Evolutionary conservation across 2,888 invertebrate species (phyloP).

Genomic region (Barypeithes pellucidus): DNA sequence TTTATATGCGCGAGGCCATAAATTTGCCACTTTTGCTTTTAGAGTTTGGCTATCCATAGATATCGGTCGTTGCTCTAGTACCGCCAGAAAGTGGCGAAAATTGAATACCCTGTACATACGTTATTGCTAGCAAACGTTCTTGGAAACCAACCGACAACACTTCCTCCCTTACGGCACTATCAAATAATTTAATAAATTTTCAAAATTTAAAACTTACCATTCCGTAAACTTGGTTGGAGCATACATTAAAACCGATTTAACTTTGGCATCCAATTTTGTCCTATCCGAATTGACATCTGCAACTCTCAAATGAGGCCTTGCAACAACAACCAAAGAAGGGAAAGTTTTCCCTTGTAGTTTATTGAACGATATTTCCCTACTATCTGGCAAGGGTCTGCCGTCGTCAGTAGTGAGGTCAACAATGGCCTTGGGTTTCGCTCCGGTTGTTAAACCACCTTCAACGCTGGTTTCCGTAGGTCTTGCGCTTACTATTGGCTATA

Average conservation of each 20-base stretch:
- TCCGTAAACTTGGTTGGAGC: slow-evolving; percentile 90
- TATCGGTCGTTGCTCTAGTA: too few species aligned
- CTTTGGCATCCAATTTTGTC: slow-evolving; percentile 81
- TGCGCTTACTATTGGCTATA: slow-evolving; percentile 27
- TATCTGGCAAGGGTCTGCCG: slow-evolving; percentile 77
- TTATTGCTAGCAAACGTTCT: too few species aligned
- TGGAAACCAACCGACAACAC: too few species aligned
- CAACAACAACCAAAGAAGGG: slow-evolving; percentile 89
- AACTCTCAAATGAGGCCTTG: slow-evolving; percentile 83
- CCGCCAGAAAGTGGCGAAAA: too few species aligned
- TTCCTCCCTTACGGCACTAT: too few species aligned
- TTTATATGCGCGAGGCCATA: too few species aligned
- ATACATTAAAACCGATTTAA: slow-evolving; percentile 87
- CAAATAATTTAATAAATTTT: too few species aligned
- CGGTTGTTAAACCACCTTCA: slow-evolving; percentile 81
- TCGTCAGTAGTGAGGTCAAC: slow-evolving; percentile 79
- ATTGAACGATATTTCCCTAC: slow-evolving; percentile 83
- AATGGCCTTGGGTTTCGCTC: slow-evolving; percentile 69
- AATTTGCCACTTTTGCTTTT: too few species aligned
- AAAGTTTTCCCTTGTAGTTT: slow-evolving; percentile 88
- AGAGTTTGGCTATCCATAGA: too few species aligned
- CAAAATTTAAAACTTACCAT: slow-evolving; percentile 73
- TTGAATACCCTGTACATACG: too few species aligned
- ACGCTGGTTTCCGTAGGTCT: slow-evolving; percentile 83
- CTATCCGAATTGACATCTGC: slow-evolving; percentile 79